Evolutionary conservation across 2,888 invertebrate genomes (phyloP).

Genomic region (Lasioglossum marginatum): DNA sequence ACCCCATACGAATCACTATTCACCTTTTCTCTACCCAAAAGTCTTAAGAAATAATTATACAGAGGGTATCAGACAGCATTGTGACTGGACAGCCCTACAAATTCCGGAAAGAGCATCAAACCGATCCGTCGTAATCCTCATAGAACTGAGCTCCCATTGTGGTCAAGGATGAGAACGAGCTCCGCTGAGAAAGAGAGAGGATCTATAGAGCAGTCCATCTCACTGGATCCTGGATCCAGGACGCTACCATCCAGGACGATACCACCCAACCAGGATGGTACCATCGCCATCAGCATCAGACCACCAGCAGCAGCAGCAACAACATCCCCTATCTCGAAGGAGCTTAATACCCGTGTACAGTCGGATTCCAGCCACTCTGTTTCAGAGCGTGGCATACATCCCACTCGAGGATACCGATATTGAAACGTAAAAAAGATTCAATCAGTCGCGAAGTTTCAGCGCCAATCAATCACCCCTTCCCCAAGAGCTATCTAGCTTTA

Average conservation of each 20-base stretch:
- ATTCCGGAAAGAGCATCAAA: constrained; percentile 4
- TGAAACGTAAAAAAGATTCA: constrained; percentile 83
- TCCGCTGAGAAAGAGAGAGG: not conserved
- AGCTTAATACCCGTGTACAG: constrained; percentile 36
- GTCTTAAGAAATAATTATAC: not conserved
- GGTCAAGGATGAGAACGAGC: not conserved
- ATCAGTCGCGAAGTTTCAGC: constrained; percentile 84
- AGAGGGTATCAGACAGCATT: not conserved
- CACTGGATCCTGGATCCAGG: not conserved
- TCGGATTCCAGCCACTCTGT: constrained; percentile 28
- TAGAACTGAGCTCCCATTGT: not conserved
- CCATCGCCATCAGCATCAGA: not conserved
- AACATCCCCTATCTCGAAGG: not conserved
- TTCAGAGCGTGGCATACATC: constrained; percentile 57
- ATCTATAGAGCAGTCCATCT: not conserved
- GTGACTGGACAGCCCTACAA: not conserved
- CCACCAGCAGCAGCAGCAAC: not conserved
- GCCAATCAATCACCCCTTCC: constrained; percentile 81
- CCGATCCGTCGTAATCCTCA: constrained; percentile 2
- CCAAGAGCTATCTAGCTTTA: constrained; percentile 59
- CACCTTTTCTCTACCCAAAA: not conserved
- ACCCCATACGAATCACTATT: not conserved
- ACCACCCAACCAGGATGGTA: too few species aligned
- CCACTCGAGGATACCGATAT: constrained; percentile 78
- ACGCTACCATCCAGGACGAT: not conserved